Evolutionary conservation across 2,797 vertebrate species (phyloP), one percentile per base, ranked within the genome.

Genomic region (Trichosurus vulpecula): DNA sequence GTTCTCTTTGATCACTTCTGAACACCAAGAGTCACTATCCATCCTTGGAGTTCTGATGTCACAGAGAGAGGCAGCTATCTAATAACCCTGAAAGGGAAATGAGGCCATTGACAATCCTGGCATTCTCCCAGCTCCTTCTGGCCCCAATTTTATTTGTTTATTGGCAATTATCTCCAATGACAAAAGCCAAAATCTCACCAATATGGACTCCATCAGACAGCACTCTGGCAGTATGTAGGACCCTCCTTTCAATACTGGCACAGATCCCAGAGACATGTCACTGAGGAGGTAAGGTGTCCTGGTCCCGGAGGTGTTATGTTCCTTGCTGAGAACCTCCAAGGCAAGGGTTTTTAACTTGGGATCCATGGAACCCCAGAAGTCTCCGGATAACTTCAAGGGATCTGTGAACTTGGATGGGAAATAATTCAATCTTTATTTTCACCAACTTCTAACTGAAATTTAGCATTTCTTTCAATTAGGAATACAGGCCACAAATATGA

Each of bases 161-260:
- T 92, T 81, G 19, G 10, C 27, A 6, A 9, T 90, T 29, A 52
- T 4, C 30, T 19, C n/a, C 31, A 25, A 0, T 4, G 11, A 19
- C 14, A 29, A 3, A 52, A 27, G 19, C 47, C 35, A 41, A 52
- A 51, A 5, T 19, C 55, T 90, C 30, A 0, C n/a, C 0, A 0
- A 4, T 0, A 35, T 52, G 90, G 91, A 89, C 92, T 97, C 94
- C 90, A 90, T 94, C 95, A 97, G 96, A 95, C 54, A 93, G 93
- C 96, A 54, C 91, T 74, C 91, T 93, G 90, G 35, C 2, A 30
- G 53, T 52, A 25, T 0, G 2, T 22, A 19, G 92, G 13, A 91
- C 93, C 41, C 56, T 87, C 53, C 9, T 52, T 54, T 92, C 56
- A 0, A 87, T 90, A 89, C 54, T n/a, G 91, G 55, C 74, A 47